Evolutionary conservation across 1,140 invertebrate species (phyloP).

Genomic region (Ips nitidus): DNA sequence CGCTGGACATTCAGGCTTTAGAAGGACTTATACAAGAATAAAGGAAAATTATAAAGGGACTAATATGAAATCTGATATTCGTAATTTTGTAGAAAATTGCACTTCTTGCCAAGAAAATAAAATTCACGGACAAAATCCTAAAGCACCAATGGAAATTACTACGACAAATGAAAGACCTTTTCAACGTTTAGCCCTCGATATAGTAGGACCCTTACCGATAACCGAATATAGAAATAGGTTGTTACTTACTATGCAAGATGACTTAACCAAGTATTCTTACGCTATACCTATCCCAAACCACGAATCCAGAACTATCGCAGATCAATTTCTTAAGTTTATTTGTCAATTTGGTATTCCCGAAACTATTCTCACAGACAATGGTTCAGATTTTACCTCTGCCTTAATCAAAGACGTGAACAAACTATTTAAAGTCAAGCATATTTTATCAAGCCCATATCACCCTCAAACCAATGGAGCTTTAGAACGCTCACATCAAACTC

Average conservation of each 20-base stretch:
- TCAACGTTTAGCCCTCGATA: constrained; percentile 41
- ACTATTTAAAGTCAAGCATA: constrained; percentile 45
- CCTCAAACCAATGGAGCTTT: constrained; percentile 49
- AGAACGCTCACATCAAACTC: constrained; percentile 46
- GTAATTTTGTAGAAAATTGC: constrained; percentile 9
- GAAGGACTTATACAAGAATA: constrained; percentile 19
- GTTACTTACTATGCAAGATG: constrained; percentile 48
- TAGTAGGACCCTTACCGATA: constrained; percentile 46
- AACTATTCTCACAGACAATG: constrained; percentile 46
- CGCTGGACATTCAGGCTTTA: too few relatives aligned
- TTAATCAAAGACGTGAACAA: constrained; percentile 40
- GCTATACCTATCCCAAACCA: constrained; percentile 44
- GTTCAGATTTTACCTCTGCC: too few relatives aligned
- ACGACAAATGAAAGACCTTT: constrained; percentile 42
- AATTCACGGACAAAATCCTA: too few relatives aligned
- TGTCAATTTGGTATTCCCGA: constrained; percentile 46
- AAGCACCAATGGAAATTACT: too few relatives aligned
- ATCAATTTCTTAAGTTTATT: constrained; percentile 21
- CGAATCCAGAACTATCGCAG: constrained; percentile 45
- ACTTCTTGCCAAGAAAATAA: too few relatives aligned
- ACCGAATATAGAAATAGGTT: constrained; percentile 40
- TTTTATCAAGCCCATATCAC: constrained; percentile 38
- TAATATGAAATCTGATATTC: constrained; percentile 20
- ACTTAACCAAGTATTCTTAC: constrained; percentile 46
- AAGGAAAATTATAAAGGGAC: constrained; percentile 27